Conservation (phyloP, 2,888 invertebrate species). For the Periphyllus acericola region DNA sequence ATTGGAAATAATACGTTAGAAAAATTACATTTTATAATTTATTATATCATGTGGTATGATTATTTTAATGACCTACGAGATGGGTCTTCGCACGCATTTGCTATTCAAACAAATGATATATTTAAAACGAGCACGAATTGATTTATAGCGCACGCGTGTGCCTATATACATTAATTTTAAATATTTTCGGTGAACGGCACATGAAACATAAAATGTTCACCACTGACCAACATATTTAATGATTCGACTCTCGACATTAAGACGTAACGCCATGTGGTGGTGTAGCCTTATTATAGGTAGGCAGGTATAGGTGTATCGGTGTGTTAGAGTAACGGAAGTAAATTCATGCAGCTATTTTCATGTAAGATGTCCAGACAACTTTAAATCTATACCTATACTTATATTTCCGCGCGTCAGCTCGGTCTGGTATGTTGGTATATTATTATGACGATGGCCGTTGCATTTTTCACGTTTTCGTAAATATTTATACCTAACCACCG, state of each 20-base stretch:
- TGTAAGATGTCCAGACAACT: not conserved
- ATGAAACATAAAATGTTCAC: not conserved
- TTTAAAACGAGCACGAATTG: constrained; percentile 12
- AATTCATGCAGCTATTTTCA: not conserved
- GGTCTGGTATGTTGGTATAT: too few species aligned
- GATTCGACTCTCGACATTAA: constrained; percentile 7
- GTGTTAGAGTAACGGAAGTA: constrained; percentile 31
- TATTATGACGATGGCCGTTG: not conserved
- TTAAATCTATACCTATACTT: not conserved
- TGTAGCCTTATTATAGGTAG: not conserved
- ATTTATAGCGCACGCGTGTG: constrained; percentile 31
- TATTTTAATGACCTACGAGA: not conserved
- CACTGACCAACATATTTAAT: constrained; percentile 42
- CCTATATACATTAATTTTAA: not conserved
- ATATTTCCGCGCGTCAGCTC: too few species aligned
- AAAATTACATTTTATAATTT: not conserved
- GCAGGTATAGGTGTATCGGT: not conserved
- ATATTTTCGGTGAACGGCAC: not conserved
- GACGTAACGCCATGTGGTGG: not conserved
- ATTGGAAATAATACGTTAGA: not conserved
- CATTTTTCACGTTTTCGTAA: not conserved
- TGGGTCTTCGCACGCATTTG: not conserved
- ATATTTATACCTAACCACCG: not conserved
- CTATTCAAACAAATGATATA: not conserved
- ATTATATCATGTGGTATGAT: constrained; percentile 1